Percentiles rank a stretch among this genome's conserved stretches.
Conservation (phyloP, 35 echinoderm and acorn worm genomes). For the Hemicentrotus pulcherrimus region DNA sequence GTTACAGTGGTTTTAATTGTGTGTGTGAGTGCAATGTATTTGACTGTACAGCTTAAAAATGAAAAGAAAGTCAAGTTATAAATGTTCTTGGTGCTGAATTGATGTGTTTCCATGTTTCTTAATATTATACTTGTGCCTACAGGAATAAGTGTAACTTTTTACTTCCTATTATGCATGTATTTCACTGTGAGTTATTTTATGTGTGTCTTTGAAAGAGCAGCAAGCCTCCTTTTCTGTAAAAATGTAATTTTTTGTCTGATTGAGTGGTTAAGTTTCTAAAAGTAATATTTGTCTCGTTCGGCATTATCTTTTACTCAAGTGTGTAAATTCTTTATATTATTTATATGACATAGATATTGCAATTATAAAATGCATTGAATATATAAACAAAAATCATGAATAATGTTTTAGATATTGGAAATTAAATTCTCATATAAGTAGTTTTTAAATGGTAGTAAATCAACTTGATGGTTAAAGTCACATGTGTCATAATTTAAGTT, state of each 20-base stretch:
- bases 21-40: background rate
- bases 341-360: background rate
- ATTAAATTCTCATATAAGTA: background rate
- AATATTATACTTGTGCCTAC: background rate
- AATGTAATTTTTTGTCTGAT: background rate
- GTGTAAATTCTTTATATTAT: background rate
- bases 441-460: background rate
- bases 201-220: background rate
- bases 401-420: background rate
- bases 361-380: constrained; percentile 7
- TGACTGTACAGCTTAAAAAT: background rate
- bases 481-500: too few relatives aligned
- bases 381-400: background rate
- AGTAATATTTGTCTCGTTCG: background rate
- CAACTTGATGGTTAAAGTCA: too few relatives aligned
- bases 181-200: background rate
- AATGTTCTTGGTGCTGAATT: constrained; percentile 3
- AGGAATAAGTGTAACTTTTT: background rate
- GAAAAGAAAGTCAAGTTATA: background rate
- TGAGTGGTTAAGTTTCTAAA: background rate
- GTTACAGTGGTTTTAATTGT: background rate
- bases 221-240: background rate
- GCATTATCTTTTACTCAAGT: background rate
- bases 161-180: background rate
- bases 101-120: background rate